Evolutionary conservation across 2,888 invertebrate genomes (phyloP).

Genomic region (Scrobipalpa costella): DNA sequence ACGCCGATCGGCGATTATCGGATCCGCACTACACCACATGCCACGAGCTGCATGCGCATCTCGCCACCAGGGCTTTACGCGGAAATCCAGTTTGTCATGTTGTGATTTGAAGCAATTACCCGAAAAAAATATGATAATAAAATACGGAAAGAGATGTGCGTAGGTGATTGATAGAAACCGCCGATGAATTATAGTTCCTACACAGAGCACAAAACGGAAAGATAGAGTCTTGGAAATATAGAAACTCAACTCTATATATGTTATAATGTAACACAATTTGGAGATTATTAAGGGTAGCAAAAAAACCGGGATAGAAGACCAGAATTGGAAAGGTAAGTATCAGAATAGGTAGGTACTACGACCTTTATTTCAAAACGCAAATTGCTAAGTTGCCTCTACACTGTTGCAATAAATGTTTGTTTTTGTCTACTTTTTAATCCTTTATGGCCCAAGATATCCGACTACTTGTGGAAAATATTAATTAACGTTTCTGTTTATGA

Average conservation of each 20-base stretch:
- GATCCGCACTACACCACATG: slow-evolving; percentile 31
- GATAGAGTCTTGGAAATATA: no score
- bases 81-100: slow-evolving; percentile 3
- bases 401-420: slow-evolving; percentile 27
- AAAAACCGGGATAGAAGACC: no score
- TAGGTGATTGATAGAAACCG: background rate
- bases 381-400: background rate
- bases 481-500: slow-evolving; percentile 67
- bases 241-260: no score
- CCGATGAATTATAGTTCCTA: background rate
- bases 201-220: no score
- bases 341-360: no score
- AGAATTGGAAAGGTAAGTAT: no score
- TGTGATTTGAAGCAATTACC: background rate
- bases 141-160: background rate
- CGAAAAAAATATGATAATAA: background rate
- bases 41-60: slow-evolving; percentile 5
- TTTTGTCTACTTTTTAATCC: slow-evolving; percentile 42
- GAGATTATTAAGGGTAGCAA: no score
- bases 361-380: background rate
- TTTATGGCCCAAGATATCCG: slow-evolving; percentile 36
- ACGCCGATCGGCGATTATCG: slow-evolving; percentile 72
- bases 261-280: no score
- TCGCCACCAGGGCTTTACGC: slow-evolving; percentile 9
- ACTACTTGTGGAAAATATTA: slow-evolving; percentile 51